A percentile compares a stretch with the other conserved stretches of the same genome.
phyloP scores from a whole-genome alignment of 2,888 invertebrate species.

The Ornithoptera alexandrae region DNA sequence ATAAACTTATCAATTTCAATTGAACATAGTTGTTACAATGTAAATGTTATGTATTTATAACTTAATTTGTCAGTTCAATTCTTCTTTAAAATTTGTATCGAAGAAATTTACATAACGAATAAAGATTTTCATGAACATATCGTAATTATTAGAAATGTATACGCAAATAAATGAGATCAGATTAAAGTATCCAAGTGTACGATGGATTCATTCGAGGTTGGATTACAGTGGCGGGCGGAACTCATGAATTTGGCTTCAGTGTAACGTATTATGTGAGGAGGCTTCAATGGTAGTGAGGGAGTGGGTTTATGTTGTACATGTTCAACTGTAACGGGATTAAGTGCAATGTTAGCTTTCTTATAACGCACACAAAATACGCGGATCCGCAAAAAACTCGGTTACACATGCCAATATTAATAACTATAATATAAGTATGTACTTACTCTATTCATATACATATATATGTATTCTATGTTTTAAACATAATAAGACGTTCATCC shows the following conservation, averaged over 20 bases:
- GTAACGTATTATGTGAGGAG: conserved; percentile 18
- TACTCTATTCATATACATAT: too few species aligned
- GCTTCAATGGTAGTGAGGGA: neutral
- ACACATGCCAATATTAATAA: too few species aligned
- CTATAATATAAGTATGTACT: too few species aligned
- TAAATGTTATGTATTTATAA: too few species aligned
- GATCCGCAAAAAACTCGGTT: too few species aligned
- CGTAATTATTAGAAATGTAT: neutral
- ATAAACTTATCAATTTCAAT: too few species aligned
- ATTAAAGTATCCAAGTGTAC: conserved; percentile 18
- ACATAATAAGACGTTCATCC: too few species aligned
- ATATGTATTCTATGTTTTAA: too few species aligned
- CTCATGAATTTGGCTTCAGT: conserved; percentile 22
- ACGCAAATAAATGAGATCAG: conserved; percentile 14
- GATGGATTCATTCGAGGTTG: conserved; percentile 21
- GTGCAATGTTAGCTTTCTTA: neutral
- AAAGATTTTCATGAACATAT: neutral
- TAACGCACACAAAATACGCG: neutral
- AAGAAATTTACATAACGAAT: too few species aligned
- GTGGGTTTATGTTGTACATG: conserved; percentile 12
- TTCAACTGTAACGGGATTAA: neutral
- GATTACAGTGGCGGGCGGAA: conserved; percentile 20
- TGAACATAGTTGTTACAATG: too few species aligned
- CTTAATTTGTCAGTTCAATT: too few species aligned
- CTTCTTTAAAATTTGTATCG: too few species aligned